Evolutionary conservation across 1,140 invertebrate species (phyloP).

Genomic region (Arion vulgaris): DNA sequence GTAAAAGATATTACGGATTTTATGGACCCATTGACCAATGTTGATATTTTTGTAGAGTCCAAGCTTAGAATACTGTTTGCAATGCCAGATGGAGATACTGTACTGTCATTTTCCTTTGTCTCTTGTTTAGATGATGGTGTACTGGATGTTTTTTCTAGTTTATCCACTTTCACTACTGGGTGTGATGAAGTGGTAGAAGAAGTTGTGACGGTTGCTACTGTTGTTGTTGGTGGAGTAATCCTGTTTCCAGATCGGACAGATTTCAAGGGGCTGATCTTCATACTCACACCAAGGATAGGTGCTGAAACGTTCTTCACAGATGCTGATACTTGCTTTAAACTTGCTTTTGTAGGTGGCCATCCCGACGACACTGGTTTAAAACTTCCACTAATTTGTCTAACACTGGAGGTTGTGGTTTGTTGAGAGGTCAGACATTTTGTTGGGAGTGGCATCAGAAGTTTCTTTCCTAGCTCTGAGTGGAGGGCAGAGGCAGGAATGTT

Average conservation of each 20-base stretch:
- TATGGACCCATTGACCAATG: slow-evolving; percentile 29
- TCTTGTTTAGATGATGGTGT: slow-evolving; percentile 34
- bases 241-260: slow-evolving; percentile 32
- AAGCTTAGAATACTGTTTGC: slow-evolving; percentile 4
- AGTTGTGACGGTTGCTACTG: slow-evolving; percentile 17
- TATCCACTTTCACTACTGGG: slow-evolving; percentile 71
- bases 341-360: slow-evolving; percentile 56
- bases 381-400: not conserved
- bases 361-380: slow-evolving; percentile 12
- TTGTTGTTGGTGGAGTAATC: slow-evolving; percentile 16
- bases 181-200: slow-evolving; percentile 42
- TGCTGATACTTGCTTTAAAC: slow-evolving; percentile 61
- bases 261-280: slow-evolving; percentile 37
- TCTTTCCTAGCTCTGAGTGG: slow-evolving; percentile 44
- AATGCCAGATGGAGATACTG: not conserved
- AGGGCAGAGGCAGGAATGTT: slow-evolving; percentile 33
- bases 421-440: slow-evolving; percentile 11
- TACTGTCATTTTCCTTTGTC: not conserved
- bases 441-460: slow-evolving; percentile 36
- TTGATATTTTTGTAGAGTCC: slow-evolving; percentile 32
- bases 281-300: slow-evolving; percentile 22
- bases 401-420: not conserved
- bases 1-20: slow-evolving; percentile 45
- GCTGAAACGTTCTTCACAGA: slow-evolving; percentile 4
- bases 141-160: slow-evolving; percentile 50